phyloP scores from a whole-genome alignment of 1,140 invertebrate species.

The Drosophila serrata region DNA sequence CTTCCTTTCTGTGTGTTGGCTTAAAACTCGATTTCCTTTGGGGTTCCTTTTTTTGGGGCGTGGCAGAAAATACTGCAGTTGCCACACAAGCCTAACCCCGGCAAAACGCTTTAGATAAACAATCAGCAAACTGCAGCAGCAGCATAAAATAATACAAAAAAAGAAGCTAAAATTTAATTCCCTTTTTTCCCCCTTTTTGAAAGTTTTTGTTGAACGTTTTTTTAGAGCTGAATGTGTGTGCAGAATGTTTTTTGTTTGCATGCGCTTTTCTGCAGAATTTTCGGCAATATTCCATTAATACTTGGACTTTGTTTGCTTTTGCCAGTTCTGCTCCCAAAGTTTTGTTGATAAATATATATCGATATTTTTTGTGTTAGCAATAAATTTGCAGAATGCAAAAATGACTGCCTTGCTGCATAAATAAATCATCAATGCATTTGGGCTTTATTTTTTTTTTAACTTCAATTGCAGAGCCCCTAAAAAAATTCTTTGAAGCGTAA shows the following conservation, averaged over 20 bases:
- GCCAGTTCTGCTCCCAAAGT: slow-evolving; percentile 50
- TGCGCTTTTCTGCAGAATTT: slow-evolving; percentile 81
- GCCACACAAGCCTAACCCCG: not conserved
- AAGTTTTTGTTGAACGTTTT: slow-evolving; percentile 67
- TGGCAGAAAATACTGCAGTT: slow-evolving; percentile 74
- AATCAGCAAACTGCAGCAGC: slow-evolving; percentile 75
- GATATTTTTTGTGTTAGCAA: slow-evolving; percentile 36
- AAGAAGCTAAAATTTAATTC: slow-evolving; percentile 48
- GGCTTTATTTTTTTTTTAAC: slow-evolving; percentile 6
- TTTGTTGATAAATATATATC: slow-evolving; percentile 71
- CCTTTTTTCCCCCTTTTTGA: slow-evolving; percentile 33
- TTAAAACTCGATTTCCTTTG: slow-evolving; percentile 70
- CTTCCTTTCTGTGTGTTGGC: slow-evolving; percentile 11
- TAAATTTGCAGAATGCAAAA: slow-evolving; percentile 59
- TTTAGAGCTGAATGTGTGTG: slow-evolving; percentile 26
- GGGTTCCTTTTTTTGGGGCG: slow-evolving; percentile 56
- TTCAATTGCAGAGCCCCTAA: slow-evolving; percentile 49
- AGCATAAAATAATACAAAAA: slow-evolving; percentile 72
- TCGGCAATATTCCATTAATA: slow-evolving; percentile 82
- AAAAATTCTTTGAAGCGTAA: slow-evolving; percentile 42
- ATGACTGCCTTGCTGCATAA: slow-evolving; percentile 57
- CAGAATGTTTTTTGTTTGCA: slow-evolving; percentile 60
- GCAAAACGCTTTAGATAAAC: slow-evolving; percentile 44
- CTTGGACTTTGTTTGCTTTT: slow-evolving; percentile 69
- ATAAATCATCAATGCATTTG: slow-evolving; percentile 76